Conservation (phyloP, 2,888 invertebrate species). For the Eupeodes luniger region DNA sequence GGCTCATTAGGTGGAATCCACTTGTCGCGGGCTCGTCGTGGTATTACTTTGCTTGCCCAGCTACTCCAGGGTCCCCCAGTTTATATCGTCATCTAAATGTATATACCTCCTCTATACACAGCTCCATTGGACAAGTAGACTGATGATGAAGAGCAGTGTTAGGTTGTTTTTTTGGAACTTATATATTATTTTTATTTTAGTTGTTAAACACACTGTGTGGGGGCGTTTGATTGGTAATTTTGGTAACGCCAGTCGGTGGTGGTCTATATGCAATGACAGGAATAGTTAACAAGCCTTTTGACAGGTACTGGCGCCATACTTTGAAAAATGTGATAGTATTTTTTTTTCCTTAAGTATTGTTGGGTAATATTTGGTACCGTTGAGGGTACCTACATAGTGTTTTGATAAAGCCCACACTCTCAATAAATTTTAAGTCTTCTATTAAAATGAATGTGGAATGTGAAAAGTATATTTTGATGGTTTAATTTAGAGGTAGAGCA, state of each 20-base stretch:
- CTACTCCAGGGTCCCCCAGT: slow-evolving; percentile 64
- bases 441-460: neutral
- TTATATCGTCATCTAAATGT: slow-evolving; percentile 3
- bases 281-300: slow-evolving; percentile 59
- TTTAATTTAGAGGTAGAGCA: neutral
- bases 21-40: slow-evolving; percentile 65
- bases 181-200: slow-evolving; percentile 13
- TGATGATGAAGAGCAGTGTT: slow-evolving; percentile 9
- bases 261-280: slow-evolving; percentile 64
- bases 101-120: neutral
- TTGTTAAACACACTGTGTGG: slow-evolving; percentile 62
- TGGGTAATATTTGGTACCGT: neutral
- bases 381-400: neutral
- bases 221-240: slow-evolving; percentile 75
- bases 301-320: slow-evolving; percentile 71
- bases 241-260: slow-evolving; percentile 62
- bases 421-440: neutral
- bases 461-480: neutral
- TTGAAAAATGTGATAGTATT: slow-evolving; percentile 3
- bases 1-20: slow-evolving; percentile 76
- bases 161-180: neutral
- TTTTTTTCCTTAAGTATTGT: neutral
- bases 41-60: slow-evolving; percentile 4
- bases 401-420: neutral
- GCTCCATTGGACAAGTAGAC: slow-evolving; percentile 20